Conservation (phyloP, 2,113 vertebrate species). For the Canis aureus region DNA sequence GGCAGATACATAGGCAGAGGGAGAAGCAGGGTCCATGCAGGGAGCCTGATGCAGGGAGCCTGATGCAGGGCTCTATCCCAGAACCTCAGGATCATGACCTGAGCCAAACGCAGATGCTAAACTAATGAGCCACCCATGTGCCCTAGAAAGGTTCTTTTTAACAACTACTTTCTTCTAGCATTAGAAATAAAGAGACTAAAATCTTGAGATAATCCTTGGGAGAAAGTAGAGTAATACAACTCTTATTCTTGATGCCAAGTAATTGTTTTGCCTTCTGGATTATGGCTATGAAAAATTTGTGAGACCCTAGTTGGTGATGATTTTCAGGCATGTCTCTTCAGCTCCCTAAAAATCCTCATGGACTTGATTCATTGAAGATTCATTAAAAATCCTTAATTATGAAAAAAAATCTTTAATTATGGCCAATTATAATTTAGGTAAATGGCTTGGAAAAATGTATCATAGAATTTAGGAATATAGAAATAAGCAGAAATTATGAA, state of each 20-base stretch:
- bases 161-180: not conserved
- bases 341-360: not conserved
- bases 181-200: not conserved
- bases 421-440: not conserved
- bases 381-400: too few species aligned
- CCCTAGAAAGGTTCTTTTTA: not conserved
- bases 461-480: not conserved
- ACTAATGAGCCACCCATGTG: too few species aligned
- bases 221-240: not conserved
- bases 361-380: not conserved
- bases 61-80: too few species aligned
- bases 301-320: not conserved
- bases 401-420: not conserved
- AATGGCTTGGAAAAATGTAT: not conserved
- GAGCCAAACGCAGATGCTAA: too few species aligned
- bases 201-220: not conserved
- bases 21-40: too few species aligned
- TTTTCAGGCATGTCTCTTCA: not conserved
- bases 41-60: too few species aligned
- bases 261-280: constrained; percentile 5
- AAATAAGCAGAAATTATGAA: constrained; percentile 27
- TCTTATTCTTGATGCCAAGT: not conserved
- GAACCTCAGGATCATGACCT: too few species aligned
- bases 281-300: constrained; percentile 14
- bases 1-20: too few species aligned